A percentile compares a stretch with the other conserved stretches of the same genome.
Conservation (phyloP, 2,113 vertebrate genomes). For the Bufo bufo region DNA sequence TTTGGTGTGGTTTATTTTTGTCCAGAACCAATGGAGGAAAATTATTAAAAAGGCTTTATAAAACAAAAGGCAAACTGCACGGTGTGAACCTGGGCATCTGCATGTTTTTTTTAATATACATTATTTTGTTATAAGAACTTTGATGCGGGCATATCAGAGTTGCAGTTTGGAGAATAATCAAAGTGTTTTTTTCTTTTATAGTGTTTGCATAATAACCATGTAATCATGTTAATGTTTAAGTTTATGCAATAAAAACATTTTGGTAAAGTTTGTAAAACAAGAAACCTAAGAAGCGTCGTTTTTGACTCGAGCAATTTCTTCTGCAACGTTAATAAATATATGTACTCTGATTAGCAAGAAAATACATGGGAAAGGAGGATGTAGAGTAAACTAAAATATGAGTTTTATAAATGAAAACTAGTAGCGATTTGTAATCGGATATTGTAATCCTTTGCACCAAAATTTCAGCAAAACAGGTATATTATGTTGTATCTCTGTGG, state of each 20-base stretch:
- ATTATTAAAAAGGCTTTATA: not conserved
- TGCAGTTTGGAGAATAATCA: slow-evolving; percentile 50
- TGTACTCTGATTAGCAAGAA: not conserved
- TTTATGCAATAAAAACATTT: slow-evolving; percentile 73
- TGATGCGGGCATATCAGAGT: slow-evolving; percentile 84
- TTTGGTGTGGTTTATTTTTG: not conserved
- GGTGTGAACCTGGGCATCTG: not conserved
- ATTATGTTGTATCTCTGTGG: too few relatives aligned
- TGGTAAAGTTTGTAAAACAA: slow-evolving; percentile 10
- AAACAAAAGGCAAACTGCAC: too few relatives aligned
- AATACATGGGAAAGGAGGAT: not conserved
- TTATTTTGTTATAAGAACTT: slow-evolving; percentile 70
- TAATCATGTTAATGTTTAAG: slow-evolving; percentile 69
- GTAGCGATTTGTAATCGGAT: too few relatives aligned
- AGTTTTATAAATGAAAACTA: too few relatives aligned
- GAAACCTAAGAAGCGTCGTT: not conserved
- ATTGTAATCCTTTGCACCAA: too few relatives aligned
- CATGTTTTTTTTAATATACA: not conserved
- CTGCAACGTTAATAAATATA: not conserved
- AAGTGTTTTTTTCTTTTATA: slow-evolving; percentile 59
- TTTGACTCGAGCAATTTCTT: too few relatives aligned
- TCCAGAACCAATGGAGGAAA: too few relatives aligned
- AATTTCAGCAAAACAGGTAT: too few relatives aligned
- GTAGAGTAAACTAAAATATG: not conserved
- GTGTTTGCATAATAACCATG: slow-evolving; percentile 66